Evolutionary conservation across 2,113 vertebrate genomes (phyloP), one percentile per base, ranked within the genome.

Genomic region (Caloenas nicobarica): DNA sequence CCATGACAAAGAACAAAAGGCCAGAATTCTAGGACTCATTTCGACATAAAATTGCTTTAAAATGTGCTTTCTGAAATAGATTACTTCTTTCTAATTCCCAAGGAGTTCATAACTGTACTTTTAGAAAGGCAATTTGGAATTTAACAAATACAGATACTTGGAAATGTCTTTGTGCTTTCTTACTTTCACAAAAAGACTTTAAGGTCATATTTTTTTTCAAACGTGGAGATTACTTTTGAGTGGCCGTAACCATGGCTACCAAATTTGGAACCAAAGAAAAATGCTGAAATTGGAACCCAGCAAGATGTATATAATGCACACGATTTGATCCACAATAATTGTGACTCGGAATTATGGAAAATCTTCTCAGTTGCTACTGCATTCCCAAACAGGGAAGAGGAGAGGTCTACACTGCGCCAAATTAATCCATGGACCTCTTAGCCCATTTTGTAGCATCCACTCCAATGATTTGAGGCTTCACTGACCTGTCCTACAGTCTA

Each of bases 81-180:
- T 46, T 66, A 28, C 60, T 84, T 68, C 81, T 71, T 64, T 89
- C 80, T 92, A 81, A 93, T 86, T 96, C 76, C 85, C 88, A 66
- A 85, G n/a, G 60, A 95, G 69, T 83, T 95, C 79, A 74, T 72
- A 71, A 78, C 31, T 13, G 2, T 91, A 94, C 93, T 94, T 96
- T 95, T 93, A 93, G 93, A 95, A 90, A 93, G 56, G 42, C 88
- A 96, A 57, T 83, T 95, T 94, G 85, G 89, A 96, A 93, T 95
- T 81, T 78, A 90, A 88, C 79, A 90, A 91, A 95, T 51, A 86
- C 42, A 91, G 86, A 95, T 10, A 78, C 61, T 92, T 54, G 51
- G 81, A 91, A 89, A 89, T 40, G 40, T 72, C 79, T 96, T 86
- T 48, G 51, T 58, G 42, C 82, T 88, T 88, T 68, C 82, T 84